Conservation (phyloP, 2,797 vertebrate genomes). For the Rhinoraja longicauda region DNA sequence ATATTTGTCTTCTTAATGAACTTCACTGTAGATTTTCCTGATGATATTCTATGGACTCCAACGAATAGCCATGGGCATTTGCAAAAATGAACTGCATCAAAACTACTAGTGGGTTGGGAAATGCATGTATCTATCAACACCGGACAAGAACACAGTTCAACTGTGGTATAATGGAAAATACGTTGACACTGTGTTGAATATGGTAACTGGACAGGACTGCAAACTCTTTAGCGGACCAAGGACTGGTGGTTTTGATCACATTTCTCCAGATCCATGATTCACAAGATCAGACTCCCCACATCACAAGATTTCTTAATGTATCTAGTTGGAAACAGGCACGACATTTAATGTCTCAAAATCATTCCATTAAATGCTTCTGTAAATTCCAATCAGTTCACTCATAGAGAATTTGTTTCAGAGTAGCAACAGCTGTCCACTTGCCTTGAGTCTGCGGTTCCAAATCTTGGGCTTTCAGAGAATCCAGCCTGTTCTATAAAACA, state of each 20-base stretch:
- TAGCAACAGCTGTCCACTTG: background rate
- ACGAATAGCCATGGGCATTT: background rate
- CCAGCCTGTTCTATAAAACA: background rate
- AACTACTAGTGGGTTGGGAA: background rate
- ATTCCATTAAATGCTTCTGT: constrained; percentile 5
- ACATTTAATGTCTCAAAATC: background rate
- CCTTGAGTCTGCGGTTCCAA: background rate
- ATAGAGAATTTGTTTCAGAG: background rate
- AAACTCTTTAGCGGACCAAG: background rate
- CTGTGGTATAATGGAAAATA: background rate
- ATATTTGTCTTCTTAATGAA: background rate
- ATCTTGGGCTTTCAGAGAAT: background rate
- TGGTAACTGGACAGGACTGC: background rate
- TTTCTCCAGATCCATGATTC: background rate
- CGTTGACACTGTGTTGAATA: background rate
- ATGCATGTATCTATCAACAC: background rate
- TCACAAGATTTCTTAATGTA: background rate
- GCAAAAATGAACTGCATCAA: background rate
- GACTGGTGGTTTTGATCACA: background rate
- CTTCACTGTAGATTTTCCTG: background rate
- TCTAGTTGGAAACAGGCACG: background rate
- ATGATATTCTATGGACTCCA: background rate
- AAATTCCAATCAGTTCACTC: background rate
- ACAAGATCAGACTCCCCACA: background rate
- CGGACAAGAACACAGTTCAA: background rate